Base-by-base conservation (phyloP, 2,797 vertebrate species). In the Myotis findleyi region DNA sequence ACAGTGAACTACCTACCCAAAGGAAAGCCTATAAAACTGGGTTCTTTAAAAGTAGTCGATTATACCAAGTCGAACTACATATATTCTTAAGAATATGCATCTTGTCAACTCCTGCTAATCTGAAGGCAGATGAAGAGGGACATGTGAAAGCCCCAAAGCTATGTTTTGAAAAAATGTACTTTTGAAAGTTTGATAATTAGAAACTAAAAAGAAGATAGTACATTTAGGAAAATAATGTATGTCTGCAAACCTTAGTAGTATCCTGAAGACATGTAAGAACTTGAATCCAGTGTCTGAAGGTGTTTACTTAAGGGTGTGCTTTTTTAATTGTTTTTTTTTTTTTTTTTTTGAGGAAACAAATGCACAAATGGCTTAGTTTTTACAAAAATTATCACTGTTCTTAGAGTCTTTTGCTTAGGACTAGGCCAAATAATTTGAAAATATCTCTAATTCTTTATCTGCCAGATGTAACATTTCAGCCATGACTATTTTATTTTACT, bases 401-500 rank as follows among this genome's bases (percentile, higher is more conserved):
- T 95, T 96, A 96, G 89, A 93, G 95, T 97, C 86, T 97, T 33
- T 94, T 96, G 95, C 91, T 96, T 95, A 95, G 91, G 93, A 97
- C 93, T 96, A 97, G 76, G 20, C 59, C 94, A 95, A 96, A 84
- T 96, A 97, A 98, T 97, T 97, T 97, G 88, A 93, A 96, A 97
- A 33, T 96, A 96, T 97, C 90, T 98, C 72, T 97, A 97, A 95
- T 97, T 44, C 0, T 96, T 95, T 96, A 96, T 97, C 77, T 94
- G 94, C 96, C 91, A 49, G 96, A 96, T 97, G 96, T 97, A 98
- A 96, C 85, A 87, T 97, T 97, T 95, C 93, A 97, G 91, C 95
- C 81, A 96, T 95, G 91, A 98, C 96, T 98, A 83, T 97, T 97
- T 97, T 96, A 59, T 94, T 98, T 98, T 97, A 96, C 89, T 95